These are phyloP conservation scores for Sesia apiformis DNA, from an alignment of 2,888 invertebrate species.

Conservation along the genomic window DNA sequence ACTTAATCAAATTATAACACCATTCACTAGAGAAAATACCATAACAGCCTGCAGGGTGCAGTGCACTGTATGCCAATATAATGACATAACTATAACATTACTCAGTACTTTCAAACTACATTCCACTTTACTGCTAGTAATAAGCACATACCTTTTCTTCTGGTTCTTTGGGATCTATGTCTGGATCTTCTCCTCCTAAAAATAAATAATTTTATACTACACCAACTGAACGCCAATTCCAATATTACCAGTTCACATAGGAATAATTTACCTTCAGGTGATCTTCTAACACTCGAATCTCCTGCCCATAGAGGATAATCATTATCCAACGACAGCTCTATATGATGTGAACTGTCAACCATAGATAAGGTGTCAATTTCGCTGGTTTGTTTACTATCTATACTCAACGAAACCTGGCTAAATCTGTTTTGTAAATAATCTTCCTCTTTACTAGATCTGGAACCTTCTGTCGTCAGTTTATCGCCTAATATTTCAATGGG, in stretches of 20 bases:
- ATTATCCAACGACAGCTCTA: conserved; percentile 31
- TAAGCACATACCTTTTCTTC: conserved; percentile 36
- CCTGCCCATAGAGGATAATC: conserved; percentile 75
- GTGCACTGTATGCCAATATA: no score
- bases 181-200: conserved; percentile 63
- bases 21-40: no score
- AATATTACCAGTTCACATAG: no score
- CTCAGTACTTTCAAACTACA: not conserved
- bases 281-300: conserved; percentile 81
- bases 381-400: conserved; percentile 13
- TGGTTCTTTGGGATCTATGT: conserved; percentile 35
- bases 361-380: conserved; percentile 33
- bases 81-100: no score
- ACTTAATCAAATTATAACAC: no score
- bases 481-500: conserved; percentile 12
- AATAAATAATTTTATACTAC: not conserved
- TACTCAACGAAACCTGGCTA: conserved; percentile 21
- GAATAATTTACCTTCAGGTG: conserved; percentile 79
- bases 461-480: conserved; percentile 12
- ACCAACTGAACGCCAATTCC: no score
- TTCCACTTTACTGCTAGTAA: not conserved
- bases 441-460: conserved; percentile 12
- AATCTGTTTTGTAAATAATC: conserved; percentile 17
- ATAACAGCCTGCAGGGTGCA: no score
- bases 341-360: conserved; percentile 49